Evolutionary conservation across 2,113 vertebrate species (phyloP).

Genomic region (Coptodon bakossiorum): DNA sequence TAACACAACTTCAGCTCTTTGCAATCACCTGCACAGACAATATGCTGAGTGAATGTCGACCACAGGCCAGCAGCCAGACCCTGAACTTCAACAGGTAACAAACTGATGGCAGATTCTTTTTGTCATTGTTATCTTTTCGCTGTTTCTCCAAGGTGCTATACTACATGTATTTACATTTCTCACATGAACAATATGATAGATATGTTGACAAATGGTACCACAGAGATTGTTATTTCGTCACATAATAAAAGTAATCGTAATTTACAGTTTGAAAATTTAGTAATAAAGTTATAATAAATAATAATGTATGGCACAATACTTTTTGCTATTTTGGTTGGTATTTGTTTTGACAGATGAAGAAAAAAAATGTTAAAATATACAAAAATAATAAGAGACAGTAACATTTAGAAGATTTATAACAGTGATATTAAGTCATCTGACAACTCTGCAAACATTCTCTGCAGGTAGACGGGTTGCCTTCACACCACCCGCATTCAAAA

Average conservation of each 20-base stretch:
- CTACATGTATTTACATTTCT: not conserved
- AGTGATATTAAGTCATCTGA: not conserved
- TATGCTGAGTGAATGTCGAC: no score
- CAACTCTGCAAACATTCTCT: rapidly evolving
- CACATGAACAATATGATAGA: not conserved
- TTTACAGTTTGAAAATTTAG: rapidly evolving
- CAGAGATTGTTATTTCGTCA: rapidly evolving
- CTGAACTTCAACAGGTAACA: no score
- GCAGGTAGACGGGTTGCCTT: not conserved
- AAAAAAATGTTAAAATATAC: no score
- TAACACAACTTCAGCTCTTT: no score
- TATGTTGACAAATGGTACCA: not conserved
- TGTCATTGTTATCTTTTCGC: rapidly evolving
- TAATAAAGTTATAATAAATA: not conserved
- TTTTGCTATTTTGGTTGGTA: not conserved
- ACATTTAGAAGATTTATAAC: not conserved
- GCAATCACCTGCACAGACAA: no score
- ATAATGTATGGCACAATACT: rapidly evolving
- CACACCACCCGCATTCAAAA: rapidly evolving
- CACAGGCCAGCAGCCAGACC: no score
- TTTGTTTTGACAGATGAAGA: not conserved
- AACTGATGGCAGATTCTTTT: not conserved
- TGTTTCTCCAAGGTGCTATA: not conserved
- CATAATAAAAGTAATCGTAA: not conserved
- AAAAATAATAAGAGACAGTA: rapidly evolving